A percentile compares a stretch with the other conserved stretches of the same genome.
phyloP scores from a whole-genome alignment of 2,888 invertebrate species.

The Enchytraeus crypticus region DNA sequence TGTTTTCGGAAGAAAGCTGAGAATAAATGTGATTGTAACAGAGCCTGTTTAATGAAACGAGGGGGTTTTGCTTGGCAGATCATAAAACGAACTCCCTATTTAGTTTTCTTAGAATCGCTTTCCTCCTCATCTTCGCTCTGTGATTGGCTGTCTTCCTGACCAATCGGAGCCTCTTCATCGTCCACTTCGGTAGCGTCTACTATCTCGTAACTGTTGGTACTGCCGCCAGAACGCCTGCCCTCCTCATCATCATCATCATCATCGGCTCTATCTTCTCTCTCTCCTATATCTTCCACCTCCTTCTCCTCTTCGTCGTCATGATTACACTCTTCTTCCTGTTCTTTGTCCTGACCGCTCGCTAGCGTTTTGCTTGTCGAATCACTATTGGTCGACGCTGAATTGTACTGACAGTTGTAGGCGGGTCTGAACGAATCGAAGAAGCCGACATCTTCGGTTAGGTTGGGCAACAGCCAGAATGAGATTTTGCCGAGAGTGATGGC shows the following conservation, averaged over 20 bases:
- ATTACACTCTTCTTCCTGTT: slow-evolving; percentile 8
- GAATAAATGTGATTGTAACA: no score
- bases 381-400: slow-evolving; percentile 14
- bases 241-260: slow-evolving; percentile 6
- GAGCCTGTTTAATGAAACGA: no score
- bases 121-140: background rate
- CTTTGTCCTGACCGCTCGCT: slow-evolving; percentile 19
- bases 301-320: background rate
- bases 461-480: slow-evolving; percentile 96
- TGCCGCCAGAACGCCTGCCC: background rate
- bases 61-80: no score
- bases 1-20: no score
- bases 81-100: no score
- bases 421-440: slow-evolving; percentile 99
- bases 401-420: slow-evolving; percentile 58
- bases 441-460: slow-evolving; percentile 95
- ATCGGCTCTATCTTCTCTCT: background rate
- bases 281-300: slow-evolving; percentile 24
- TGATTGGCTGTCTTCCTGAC: background rate
- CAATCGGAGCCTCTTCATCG: background rate
- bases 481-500: slow-evolving; percentile 70
- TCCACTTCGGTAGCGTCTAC: slow-evolving; percentile 14
- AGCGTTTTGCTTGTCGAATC: no score
- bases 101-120: no score
- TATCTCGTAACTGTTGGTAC: slow-evolving; percentile 20